Base-by-base conservation (phyloP, 2,113 vertebrate genomes). In the Puntigrus tetrazona region DNA sequence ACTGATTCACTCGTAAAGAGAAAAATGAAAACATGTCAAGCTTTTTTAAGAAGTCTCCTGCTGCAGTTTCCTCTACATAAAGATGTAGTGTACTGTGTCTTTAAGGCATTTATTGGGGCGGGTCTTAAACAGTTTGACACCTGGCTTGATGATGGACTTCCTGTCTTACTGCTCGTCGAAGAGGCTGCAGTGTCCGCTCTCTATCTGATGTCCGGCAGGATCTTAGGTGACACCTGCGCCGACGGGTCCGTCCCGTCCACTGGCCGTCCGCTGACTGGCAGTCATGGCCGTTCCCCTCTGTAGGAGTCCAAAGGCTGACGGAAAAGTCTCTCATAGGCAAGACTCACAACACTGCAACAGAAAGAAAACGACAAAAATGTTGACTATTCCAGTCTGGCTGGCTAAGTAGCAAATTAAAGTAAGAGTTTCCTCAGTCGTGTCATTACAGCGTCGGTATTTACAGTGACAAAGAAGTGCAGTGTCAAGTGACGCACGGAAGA, bases 71-170 rank as follows among this genome's bases (percentile, higher is more conserved):
- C 91, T 87, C 88, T 90, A 83, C 92, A 92, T 91, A 88, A 92
- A 92, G 91, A 90, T 93, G 88, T 92, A 91, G 84, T 86, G 69
- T 82, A 83, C 79, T 93, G 90, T 93, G 91, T 92, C 82, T 89
- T 94, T 95, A 95, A 95, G 94, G 94, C 94, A 94, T 92, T 94
- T 91, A 89, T 93, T 91, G 93, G 94, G 92, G 89, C 90, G 88
- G 78, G 83, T 91, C 91, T 91, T 90, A 92, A 91, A 91, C 86
- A 86, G 87, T 87, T 87, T 85, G 90, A 87, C 88, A 86, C 84
- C 91, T 86, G 90, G 88, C 87, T 88, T 83, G 86, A 90, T 84
- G 79, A 85, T 73, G 72, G 85, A 85, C 76, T 65, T 89, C 87
- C 76, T 89, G 87, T 84, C 88, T 90, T 85, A 89, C 86, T 50